phyloP scores from a whole-genome alignment of 2,888 invertebrate genomes.

The Lepidochitona cinerea region DNA sequence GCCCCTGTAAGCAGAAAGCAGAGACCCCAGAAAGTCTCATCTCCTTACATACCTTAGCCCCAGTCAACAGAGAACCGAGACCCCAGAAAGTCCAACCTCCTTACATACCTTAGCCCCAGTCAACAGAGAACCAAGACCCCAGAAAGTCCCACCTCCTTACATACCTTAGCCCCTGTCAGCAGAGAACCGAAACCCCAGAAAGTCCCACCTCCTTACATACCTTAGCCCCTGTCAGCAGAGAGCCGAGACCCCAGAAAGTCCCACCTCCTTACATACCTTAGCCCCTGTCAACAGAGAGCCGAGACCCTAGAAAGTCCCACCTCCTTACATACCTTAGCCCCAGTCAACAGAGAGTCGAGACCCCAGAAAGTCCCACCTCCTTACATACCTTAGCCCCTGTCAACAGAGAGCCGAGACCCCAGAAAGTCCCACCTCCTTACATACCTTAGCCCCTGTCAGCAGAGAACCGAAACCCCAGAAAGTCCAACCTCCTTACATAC shows the following conservation, averaged over 20 bases:
- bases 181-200: not conserved
- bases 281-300: too few relatives aligned
- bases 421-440: constrained; percentile 79
- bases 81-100: too few relatives aligned
- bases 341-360: constrained; percentile 78
- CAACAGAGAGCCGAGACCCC: constrained; percentile 79
- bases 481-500: constrained; percentile 76
- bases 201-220: too few relatives aligned
- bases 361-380: constrained; percentile 83
- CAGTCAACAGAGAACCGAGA: too few relatives aligned
- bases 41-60: too few relatives aligned
- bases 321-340: constrained; percentile 65
- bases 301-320: too few relatives aligned
- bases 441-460: constrained; percentile 72
- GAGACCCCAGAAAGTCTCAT: too few relatives aligned
- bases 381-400: constrained; percentile 68
- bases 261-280: not conserved
- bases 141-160: too few relatives aligned
- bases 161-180: not conserved
- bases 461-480: constrained; percentile 81
- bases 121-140: too few relatives aligned
- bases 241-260: too few relatives aligned
- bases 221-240: not conserved
- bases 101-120: too few relatives aligned
- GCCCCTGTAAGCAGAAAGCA: too few relatives aligned